phyloP scores from a whole-genome alignment of 2,888 invertebrate species.

The Pinctada fucata region DNA sequence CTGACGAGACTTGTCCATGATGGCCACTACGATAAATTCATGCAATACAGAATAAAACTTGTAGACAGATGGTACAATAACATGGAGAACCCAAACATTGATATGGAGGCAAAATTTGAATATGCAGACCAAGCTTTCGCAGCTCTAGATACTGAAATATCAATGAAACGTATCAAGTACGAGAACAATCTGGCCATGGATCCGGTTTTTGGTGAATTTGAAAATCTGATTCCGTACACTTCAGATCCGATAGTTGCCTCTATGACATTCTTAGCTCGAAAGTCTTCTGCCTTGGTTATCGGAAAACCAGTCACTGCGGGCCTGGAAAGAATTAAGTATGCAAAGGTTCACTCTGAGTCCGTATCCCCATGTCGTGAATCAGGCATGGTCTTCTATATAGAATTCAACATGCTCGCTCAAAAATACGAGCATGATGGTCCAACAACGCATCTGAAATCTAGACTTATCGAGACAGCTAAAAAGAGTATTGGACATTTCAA shows the following conservation, averaged over 20 bases:
- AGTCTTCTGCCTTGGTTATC: not conserved
- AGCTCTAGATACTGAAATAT: not conserved
- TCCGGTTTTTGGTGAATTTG: not conserved
- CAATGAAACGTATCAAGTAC: not conserved
- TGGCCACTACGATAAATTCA: not conserved
- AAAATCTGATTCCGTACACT: not conserved
- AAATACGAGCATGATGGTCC: slow-evolving; percentile 39
- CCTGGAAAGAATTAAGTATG: slow-evolving; percentile 38
- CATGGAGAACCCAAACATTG: not conserved
- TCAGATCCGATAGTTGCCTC: not conserved
- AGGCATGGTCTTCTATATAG: slow-evolving; percentile 51
- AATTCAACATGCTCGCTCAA: slow-evolving; percentile 45
- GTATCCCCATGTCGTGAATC: slow-evolving; percentile 47
- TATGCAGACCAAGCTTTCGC: not conserved
- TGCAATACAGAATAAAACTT: not conserved
- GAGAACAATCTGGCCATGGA: not conserved
- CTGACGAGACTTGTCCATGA: not conserved
- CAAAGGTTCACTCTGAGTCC: slow-evolving; percentile 40
- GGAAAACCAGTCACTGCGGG: slow-evolving; percentile 36
- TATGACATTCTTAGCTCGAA: slow-evolving; percentile 16
- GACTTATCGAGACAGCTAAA: slow-evolving; percentile 38
- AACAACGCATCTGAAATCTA: slow-evolving; percentile 29
- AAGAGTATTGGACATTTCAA: slow-evolving; percentile 46
- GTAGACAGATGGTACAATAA: not conserved
- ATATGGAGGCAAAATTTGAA: not conserved